These are phyloP conservation scores for Ormyrus rosae DNA, from an alignment of 2,888 invertebrate species.

Conservation along the genomic window DNA sequence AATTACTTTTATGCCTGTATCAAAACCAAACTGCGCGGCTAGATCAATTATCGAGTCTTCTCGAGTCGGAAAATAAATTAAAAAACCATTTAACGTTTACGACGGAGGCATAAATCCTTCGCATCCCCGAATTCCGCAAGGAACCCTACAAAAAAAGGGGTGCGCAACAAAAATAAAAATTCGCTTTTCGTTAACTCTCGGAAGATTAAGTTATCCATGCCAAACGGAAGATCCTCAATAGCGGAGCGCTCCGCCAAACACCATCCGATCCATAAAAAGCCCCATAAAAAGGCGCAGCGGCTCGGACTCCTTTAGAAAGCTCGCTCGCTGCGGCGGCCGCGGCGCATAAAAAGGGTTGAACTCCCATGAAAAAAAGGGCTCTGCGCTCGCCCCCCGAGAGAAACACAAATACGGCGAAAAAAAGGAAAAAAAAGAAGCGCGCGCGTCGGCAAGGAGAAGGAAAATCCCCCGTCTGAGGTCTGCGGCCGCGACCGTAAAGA, in stretches of 20 bases:
- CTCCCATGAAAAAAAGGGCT: not conserved
- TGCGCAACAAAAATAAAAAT: too few species aligned
- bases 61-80: too few species aligned
- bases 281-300: not conserved
- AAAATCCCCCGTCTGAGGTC: not conserved
- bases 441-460: slow-evolving; percentile 1
- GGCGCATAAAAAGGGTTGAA: slow-evolving; percentile 36
- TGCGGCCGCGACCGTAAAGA: slow-evolving; percentile 28
- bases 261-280: not conserved
- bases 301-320: not conserved
- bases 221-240: too few species aligned
- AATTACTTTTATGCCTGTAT: too few species aligned
- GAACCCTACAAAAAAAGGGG: too few species aligned
- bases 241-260: not conserved
- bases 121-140: too few species aligned
- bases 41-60: too few species aligned
- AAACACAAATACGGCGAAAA: too few species aligned
- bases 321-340: not conserved
- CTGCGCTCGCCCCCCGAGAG: not conserved
- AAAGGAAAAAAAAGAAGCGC: not conserved
- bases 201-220: too few species aligned
- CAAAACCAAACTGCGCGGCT: too few species aligned
- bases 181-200: too few species aligned
- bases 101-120: too few species aligned
- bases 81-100: not conserved